A percentile compares a stretch with the other conserved stretches of the same genome.
Evolutionary conservation across 2,888 invertebrate species (phyloP).

Genomic region (Rhagium mordax): DNA sequence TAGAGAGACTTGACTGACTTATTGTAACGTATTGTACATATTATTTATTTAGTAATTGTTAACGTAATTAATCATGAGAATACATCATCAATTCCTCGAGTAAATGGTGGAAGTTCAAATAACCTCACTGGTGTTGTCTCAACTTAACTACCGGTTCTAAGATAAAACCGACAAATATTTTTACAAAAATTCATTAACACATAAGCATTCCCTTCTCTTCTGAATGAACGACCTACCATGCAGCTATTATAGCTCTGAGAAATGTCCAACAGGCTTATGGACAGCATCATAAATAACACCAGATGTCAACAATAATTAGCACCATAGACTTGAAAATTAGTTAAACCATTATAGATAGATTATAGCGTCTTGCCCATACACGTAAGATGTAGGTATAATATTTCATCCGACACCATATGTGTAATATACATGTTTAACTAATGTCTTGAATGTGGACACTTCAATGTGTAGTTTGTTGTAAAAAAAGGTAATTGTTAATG

Average conservation of each 20-base stretch:
- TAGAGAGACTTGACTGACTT: too few relatives aligned
- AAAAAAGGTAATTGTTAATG: not conserved
- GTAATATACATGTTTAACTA: not conserved
- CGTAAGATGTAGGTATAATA: not conserved
- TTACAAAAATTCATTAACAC: not conserved
- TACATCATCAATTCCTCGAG: too few relatives aligned
- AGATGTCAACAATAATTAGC: conserved; percentile 24
- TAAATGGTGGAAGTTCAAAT: too few relatives aligned
- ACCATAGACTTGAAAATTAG: conserved; percentile 21
- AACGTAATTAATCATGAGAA: too few relatives aligned
- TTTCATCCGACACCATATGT: not conserved
- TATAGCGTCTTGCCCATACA: not conserved
- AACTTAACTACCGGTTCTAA: not conserved
- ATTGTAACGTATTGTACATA: too few relatives aligned
- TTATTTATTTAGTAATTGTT: too few relatives aligned
- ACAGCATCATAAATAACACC: conserved; percentile 2
- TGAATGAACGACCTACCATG: not conserved
- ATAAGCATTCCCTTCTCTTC: not conserved
- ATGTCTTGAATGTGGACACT: not conserved
- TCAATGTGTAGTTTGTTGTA: not conserved
- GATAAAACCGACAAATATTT: not conserved
- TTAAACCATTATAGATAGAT: conserved; percentile 10
- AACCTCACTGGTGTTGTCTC: not conserved
- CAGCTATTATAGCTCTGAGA: not conserved
- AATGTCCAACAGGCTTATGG: not conserved